Percentiles rank a stretch among this genome's conserved stretches.
Conservation (phyloP, 2,888 invertebrate species). For the Xylota segnis region DNA sequence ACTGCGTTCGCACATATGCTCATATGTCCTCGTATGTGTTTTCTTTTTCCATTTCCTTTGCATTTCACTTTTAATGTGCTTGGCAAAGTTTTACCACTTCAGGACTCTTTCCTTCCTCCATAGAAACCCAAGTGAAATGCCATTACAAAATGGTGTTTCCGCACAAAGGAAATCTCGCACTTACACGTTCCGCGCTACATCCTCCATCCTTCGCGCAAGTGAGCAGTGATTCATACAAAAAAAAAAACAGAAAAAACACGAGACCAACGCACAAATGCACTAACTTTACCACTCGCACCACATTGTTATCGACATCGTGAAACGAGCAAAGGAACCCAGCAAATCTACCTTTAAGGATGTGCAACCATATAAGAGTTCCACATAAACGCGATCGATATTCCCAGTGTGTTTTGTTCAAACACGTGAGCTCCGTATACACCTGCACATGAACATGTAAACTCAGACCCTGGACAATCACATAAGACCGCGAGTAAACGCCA, state of each 20-base stretch:
- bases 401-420: slow-evolving; percentile 26
- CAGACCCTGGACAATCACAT: slow-evolving; percentile 58
- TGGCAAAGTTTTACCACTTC: slow-evolving; percentile 24
- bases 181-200: neutral
- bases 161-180: slow-evolving; percentile 39
- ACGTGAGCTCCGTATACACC: slow-evolving; percentile 39
- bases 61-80: slow-evolving; percentile 35
- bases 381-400: slow-evolving; percentile 49
- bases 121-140: slow-evolving; percentile 41
- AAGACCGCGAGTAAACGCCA: slow-evolving; percentile 49
- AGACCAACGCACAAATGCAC: slow-evolving; percentile 29
- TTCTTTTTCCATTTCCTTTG: slow-evolving; percentile 21
- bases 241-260: slow-evolving; percentile 6
- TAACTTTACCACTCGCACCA: slow-evolving; percentile 28
- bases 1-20: slow-evolving; percentile 5
- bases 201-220: neutral
- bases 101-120: slow-evolving; percentile 4
- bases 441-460: slow-evolving; percentile 27
- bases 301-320: slow-evolving; percentile 27
- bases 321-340: neutral
- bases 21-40: too few relatives aligned
- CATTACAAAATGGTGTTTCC: slow-evolving; percentile 61
- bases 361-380: slow-evolving; percentile 24
- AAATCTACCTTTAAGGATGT: slow-evolving; percentile 44
- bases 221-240: slow-evolving; percentile 15